phyloP scores from a whole-genome alignment of 2,888 invertebrate species.

The Tetragonisca angustula region DNA sequence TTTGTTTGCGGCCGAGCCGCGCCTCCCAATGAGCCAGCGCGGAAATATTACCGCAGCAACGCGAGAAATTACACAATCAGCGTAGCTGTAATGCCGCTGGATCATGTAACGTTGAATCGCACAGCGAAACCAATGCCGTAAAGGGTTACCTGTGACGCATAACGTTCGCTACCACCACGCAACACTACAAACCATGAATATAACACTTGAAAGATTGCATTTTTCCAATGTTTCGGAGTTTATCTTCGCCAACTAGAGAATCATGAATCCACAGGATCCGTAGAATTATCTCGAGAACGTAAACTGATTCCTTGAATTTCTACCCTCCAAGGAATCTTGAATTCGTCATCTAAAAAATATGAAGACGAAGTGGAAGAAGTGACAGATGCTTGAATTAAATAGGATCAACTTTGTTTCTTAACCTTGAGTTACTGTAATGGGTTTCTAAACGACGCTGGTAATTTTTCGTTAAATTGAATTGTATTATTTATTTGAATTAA shows the following conservation, averaged over 20 bases:
- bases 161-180: background rate
- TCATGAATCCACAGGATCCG: too few relatives aligned
- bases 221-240: too few relatives aligned
- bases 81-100: slow-evolving; percentile 54
- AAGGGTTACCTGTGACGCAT: background rate
- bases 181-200: slow-evolving; percentile 2
- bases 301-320: background rate
- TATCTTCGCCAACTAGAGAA: too few relatives aligned
- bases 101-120: slow-evolving; percentile 41
- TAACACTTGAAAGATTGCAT: background rate
- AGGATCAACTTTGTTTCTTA: too few relatives aligned
- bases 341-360: too few relatives aligned
- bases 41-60: slow-evolving; percentile 72
- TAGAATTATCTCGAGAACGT: background rate
- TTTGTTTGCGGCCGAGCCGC: slow-evolving; percentile 69
- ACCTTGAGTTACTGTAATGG: too few relatives aligned
- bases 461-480: too few relatives aligned
- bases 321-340: background rate
- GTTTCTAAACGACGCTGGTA: too few relatives aligned
- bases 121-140: background rate
- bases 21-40: slow-evolving; percentile 68
- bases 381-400: too few relatives aligned
- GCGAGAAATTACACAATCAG: slow-evolving; percentile 70
- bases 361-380: too few relatives aligned
- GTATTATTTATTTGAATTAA: too few relatives aligned